phyloP scores from a whole-genome alignment of 2,113 vertebrate genomes.

The Probosciger aterrimus region DNA sequence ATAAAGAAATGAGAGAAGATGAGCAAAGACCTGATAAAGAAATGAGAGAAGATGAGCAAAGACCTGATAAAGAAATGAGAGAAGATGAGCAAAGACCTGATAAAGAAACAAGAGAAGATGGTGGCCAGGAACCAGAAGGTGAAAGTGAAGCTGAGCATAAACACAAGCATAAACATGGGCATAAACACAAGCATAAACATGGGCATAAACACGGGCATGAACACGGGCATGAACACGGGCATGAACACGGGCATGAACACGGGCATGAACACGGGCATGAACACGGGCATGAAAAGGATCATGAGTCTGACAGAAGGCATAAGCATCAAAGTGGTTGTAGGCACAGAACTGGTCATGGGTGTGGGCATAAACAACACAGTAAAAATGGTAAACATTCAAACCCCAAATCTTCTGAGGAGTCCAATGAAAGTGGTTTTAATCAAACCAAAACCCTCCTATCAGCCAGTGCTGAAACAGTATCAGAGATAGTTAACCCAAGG shows the following conservation, averaged over 20 bases:
- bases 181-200: background rate
- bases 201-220: background rate
- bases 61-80: background rate
- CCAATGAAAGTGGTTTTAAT: constrained; percentile 45
- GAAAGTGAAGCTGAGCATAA: background rate
- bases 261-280: background rate
- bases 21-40: background rate
- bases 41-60: background rate
- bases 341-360: background rate
- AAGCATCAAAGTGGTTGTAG: background rate
- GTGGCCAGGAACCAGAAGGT: background rate
- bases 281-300: background rate
- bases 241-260: background rate
- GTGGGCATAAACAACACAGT: constrained; percentile 31
- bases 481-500: background rate
- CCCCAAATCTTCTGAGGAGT: constrained; percentile 71
- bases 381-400: background rate
- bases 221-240: background rate
- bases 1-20: background rate
- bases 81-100: background rate
- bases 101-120: background rate
- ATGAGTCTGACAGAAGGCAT: background rate
- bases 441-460: background rate
- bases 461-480: background rate
- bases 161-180: background rate